Base-by-base conservation (phyloP, 2,113 vertebrate genomes). In the Calidris pugnax region DNA sequence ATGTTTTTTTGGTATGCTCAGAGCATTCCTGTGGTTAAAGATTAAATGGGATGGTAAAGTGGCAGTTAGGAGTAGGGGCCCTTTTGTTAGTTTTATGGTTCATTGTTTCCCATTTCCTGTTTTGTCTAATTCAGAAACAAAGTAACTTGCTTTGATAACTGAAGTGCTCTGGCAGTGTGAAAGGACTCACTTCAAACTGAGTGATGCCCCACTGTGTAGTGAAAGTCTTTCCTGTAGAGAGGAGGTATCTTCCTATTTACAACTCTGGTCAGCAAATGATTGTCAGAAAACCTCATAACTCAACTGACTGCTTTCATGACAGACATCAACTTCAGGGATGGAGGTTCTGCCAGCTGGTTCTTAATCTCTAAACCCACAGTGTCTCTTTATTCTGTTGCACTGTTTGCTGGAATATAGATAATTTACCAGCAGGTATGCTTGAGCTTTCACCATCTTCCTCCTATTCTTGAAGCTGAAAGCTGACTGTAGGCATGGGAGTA, bases 1-100 rank as follows among this genome's bases (percentile, higher is more conserved):
- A 0, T 23, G 51, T 8, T 1, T 2, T 17, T 74, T 51, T 37
- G 1, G 41, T 53, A 9, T 7, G 11, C 47, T 63, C 33, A 14
- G 30, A 20, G 62, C 43, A 9, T 83, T 82, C 43, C 39, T n/a
- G 45, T 59, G 59, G 33, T 63, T 83, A 51, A 87, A 64, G 43
- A 17, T 53, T 37, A 28, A 64, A 27, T 18, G 53, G 22, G 28
- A 14, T 3, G 3, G 19, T 68, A n/a, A 19, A 20, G 14, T 26
- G 56, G 35, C 35, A n/a, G 19, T 71, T 33, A 32, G 57, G 33
- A 67, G n/a, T 7, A 37, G 59, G 37, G 73, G 4, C 27, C 7
- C 0, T 4, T 4, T 26, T 53, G 48, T 60, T 18, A 9, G 2
- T 17, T 64, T 22, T 37, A 12, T 30, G 32, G 10, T 48, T 74